Evolutionary conservation across 64 coral and sea anemone species (phyloP).

Genomic region (Pachyseris speciosa): DNA sequence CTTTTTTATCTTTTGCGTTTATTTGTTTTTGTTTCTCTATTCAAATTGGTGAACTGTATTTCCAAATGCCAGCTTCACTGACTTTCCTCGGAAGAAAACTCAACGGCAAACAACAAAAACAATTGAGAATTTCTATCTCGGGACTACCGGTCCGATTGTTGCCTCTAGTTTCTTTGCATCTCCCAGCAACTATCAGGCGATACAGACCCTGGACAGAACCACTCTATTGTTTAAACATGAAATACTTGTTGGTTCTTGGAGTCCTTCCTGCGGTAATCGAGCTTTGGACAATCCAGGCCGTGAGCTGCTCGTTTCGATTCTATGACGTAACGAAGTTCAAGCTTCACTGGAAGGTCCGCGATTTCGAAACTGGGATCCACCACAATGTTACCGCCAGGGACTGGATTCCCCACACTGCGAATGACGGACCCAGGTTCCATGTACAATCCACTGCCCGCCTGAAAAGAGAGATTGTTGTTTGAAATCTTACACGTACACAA

Average conservation of each 20-base stretch:
- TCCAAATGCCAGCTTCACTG: no score
- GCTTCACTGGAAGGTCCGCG: slow-evolving; percentile 88
- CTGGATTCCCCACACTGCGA: slow-evolving; percentile 55
- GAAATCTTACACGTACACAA: no score
- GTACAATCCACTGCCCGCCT: slow-evolving; percentile 71
- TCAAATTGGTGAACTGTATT: no score
- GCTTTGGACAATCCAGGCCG: slow-evolving; percentile 81
- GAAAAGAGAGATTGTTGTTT: neutral
- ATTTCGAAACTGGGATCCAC: slow-evolving; percentile 92
- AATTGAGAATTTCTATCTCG: no score
- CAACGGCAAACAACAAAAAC: no score
- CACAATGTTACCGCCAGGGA: slow-evolving; percentile 31
- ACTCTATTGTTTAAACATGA: neutral
- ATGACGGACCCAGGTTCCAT: slow-evolving; percentile 72
- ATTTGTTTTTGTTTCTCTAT: no score
- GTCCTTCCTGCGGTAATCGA: slow-evolving; percentile 48
- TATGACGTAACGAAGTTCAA: slow-evolving; percentile 90
- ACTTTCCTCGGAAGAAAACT: no score
- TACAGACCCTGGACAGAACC: no score
- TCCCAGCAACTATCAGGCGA: no score
- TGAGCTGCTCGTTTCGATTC: slow-evolving; percentile 87
- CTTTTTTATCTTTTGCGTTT: no score
- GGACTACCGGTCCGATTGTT: no score
- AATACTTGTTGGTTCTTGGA: slow-evolving; percentile 70
- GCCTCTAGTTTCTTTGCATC: no score